Evolutionary conservation across 2,888 invertebrate species (phyloP).

Genomic region (Scrobipalpa costella): DNA sequence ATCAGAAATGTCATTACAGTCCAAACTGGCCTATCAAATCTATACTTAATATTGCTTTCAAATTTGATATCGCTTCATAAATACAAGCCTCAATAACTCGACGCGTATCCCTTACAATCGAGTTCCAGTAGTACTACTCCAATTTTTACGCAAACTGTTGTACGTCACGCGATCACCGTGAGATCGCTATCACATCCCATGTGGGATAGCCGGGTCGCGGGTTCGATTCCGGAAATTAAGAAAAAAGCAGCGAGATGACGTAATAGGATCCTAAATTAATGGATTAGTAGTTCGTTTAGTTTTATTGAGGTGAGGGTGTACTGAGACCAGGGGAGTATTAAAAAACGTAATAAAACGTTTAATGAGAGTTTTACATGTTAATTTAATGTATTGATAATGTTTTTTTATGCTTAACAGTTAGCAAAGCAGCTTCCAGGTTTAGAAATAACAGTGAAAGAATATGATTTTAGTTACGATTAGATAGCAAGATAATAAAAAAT

Average conservation of each 20-base stretch:
- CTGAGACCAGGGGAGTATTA: neutral
- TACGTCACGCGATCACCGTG: constrained; percentile 42
- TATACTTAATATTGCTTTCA: too few species aligned
- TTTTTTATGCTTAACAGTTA: neutral
- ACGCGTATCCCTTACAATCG: neutral
- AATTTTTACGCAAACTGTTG: constrained; percentile 37
- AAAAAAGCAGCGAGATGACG: constrained; percentile 25
- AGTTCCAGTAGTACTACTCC: neutral
- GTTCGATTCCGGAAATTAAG: constrained; percentile 35
- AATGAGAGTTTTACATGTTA: neutral
- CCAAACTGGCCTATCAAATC: too few species aligned
- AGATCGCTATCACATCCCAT: constrained; percentile 39
- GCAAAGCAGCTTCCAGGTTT: too few species aligned
- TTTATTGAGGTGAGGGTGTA: neutral
- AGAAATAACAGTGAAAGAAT: too few species aligned
- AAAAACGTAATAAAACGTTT: constrained; percentile 6
- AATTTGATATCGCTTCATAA: too few species aligned
- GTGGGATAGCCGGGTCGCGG: constrained; percentile 12
- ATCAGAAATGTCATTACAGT: too few species aligned
- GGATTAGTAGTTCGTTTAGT: constrained; percentile 15
- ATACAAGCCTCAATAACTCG: neutral
- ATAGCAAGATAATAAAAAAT: too few species aligned
- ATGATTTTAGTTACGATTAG: too few species aligned
- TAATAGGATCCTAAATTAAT: constrained; percentile 12
- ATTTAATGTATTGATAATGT: too few species aligned